phyloP scores from a whole-genome alignment of 2,797 vertebrate species.

The Sebastes umbrosus region DNA sequence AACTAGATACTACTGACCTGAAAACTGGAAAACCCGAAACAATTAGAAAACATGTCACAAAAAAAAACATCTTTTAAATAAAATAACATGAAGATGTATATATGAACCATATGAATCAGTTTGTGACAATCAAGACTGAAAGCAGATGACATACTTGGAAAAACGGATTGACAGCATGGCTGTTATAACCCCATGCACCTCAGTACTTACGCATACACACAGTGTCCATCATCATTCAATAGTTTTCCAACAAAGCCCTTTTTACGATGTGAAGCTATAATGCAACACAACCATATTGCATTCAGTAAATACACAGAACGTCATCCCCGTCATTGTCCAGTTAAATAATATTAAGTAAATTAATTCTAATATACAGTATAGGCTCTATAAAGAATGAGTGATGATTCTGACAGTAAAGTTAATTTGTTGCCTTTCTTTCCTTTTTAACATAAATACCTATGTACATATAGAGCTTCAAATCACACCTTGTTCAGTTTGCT shows the following conservation, averaged over 20 bases:
- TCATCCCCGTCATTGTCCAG: background rate
- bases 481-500: background rate
- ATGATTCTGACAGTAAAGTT: constrained; percentile 30
- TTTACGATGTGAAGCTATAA: background rate
- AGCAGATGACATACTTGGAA: background rate
- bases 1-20: constrained; percentile 56
- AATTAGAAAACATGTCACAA: constrained; percentile 30
- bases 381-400: constrained; percentile 9
- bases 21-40: constrained; percentile 45
- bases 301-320: constrained; percentile 3
- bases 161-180: background rate
- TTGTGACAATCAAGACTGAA: constrained; percentile 40
- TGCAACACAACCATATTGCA: constrained; percentile 3
- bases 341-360: constrained; percentile 18
- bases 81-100: constrained; percentile 39
- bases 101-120: constrained; percentile 39
- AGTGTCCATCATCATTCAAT: background rate
- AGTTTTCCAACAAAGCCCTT: background rate
- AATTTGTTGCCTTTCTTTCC: constrained; percentile 4
- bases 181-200: background rate
- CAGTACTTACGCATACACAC: constrained; percentile 12
- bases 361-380: constrained; percentile 21
- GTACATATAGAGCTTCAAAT: constrained; percentile 33
- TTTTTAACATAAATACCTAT: constrained; percentile 43
- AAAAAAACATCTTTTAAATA: constrained; percentile 43